Evolutionary conservation across 2,797 vertebrate genomes (phyloP).

Genomic region (Garrulus glandarius): DNA sequence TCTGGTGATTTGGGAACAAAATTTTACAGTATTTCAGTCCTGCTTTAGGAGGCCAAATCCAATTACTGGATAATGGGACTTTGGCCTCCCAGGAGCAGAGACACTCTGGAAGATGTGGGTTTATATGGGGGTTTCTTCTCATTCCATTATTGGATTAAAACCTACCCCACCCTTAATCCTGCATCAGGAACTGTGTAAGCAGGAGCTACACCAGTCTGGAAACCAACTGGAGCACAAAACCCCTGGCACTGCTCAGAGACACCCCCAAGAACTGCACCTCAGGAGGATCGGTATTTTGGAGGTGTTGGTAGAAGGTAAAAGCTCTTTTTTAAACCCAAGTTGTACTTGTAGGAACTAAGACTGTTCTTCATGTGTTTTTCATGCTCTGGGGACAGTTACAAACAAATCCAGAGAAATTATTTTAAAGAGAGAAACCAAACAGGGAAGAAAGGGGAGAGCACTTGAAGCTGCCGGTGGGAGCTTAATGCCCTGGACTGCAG

Average conservation of each 20-base stretch:
- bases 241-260: not conserved
- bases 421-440: not conserved
- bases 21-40: not conserved
- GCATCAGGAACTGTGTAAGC: not conserved
- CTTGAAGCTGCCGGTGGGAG: not conserved
- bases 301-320: not conserved
- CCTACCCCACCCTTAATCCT: not conserved
- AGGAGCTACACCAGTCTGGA: not conserved
- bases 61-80: constrained; percentile 19
- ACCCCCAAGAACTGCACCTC: not conserved
- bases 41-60: constrained; percentile 30
- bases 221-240: not conserved
- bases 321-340: not conserved
- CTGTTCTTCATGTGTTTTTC: not conserved
- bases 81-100: not conserved
- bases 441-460: not conserved
- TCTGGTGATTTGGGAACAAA: not conserved
- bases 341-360: not conserved
- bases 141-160: constrained; percentile 4
- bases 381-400: not conserved
- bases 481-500: not conserved
- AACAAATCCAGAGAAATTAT: not conserved
- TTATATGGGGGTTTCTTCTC: not conserved
- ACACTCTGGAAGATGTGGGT: not conserved
- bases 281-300: rapidly evolving